Evolutionary conservation across 2,797 vertebrate species (phyloP), one percentile per base, ranked within the genome.

Genomic region (Rhadinocentrus ornatus): DNA sequence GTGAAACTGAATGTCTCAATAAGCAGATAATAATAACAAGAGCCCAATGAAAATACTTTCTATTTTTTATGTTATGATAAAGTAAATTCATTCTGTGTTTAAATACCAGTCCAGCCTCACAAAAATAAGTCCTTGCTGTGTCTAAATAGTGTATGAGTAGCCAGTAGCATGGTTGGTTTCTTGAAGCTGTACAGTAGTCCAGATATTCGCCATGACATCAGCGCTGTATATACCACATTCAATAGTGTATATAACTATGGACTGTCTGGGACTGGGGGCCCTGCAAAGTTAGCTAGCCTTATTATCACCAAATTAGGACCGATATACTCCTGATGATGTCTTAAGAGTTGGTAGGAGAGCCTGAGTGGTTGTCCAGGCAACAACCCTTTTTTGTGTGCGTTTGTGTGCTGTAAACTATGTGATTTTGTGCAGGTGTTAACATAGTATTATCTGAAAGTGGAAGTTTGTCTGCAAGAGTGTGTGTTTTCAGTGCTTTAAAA

Each of bases 301-400:
- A 88, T 89, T 89, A 90, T 88, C 84, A 84, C 92, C 92, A 93
- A 93, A 92, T 92, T 92, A 90, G 92, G 92, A 82, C 88, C 72
- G 87, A 88, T 75, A 77, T 73, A 83, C 72, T 73, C 77, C 72
- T 67, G 77, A 77, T 65, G 67, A 64, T 78, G 81, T 81, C 73
- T 77, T 60, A 41, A 34, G 78, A 71, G 71, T 50, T 29, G 35
- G 69, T 69, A 62, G 75, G 87, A 75, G 64, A 37, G 71, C 70
- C 73, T 48, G 58, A 35, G 46, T 56, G 66, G 61, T 41, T 78
- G 62, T 72, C 29, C 10, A 46, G 66, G 31, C 69, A 34, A 24
- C 5, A 11, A 62, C 27, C 61, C 65, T 66, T 68, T 50, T 46
- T 48, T 69, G 32, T 39, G 46, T 60, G 53, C 67, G 66, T 70